phyloP scores from a whole-genome alignment of 2,888 invertebrate genomes.

The Cepaea hortensis region DNA sequence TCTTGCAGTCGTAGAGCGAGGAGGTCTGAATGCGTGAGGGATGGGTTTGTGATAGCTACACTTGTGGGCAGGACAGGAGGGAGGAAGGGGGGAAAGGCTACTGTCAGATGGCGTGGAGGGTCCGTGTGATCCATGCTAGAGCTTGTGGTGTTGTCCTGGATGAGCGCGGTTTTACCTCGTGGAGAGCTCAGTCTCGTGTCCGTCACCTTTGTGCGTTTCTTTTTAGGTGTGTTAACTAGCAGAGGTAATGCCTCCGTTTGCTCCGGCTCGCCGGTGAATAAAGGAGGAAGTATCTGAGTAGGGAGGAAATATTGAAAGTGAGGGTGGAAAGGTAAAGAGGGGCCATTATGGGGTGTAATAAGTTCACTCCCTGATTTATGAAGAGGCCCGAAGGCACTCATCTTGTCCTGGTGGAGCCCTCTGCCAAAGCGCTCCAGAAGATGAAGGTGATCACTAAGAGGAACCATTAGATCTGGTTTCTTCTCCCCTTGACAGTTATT shows the following conservation, averaged over 20 bases:
- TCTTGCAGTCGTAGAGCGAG: constrained; percentile 76
- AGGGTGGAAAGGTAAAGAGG: constrained; percentile 71
- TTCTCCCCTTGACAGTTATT: constrained; percentile 46
- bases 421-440: constrained; percentile 51
- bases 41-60: constrained; percentile 96
- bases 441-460: constrained; percentile 49
- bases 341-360: constrained; percentile 70
- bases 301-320: constrained; percentile 82
- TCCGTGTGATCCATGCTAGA: constrained; percentile 59
- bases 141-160: constrained; percentile 66
- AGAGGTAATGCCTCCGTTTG: constrained; percentile 89
- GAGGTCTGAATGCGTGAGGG: constrained; percentile 82
- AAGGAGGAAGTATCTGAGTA: constrained; percentile 60
- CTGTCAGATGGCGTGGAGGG: constrained; percentile 52
- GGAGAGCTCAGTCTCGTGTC: constrained; percentile 75
- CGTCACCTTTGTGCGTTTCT: constrained; percentile 96
- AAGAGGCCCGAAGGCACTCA: constrained; percentile 68
- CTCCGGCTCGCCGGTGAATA: constrained; percentile 70
- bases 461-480: constrained; percentile 47
- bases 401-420: constrained; percentile 56
- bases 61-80: constrained; percentile 92
- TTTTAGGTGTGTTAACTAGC: constrained; percentile 92
- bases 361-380: constrained; percentile 58
- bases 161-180: constrained; percentile 68
- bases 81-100: constrained; percentile 85